Evolutionary conservation across 23 tunicate genomes (phyloP), one percentile per base, ranked within the genome.

Genomic region (Ascidia mentula): DNA sequence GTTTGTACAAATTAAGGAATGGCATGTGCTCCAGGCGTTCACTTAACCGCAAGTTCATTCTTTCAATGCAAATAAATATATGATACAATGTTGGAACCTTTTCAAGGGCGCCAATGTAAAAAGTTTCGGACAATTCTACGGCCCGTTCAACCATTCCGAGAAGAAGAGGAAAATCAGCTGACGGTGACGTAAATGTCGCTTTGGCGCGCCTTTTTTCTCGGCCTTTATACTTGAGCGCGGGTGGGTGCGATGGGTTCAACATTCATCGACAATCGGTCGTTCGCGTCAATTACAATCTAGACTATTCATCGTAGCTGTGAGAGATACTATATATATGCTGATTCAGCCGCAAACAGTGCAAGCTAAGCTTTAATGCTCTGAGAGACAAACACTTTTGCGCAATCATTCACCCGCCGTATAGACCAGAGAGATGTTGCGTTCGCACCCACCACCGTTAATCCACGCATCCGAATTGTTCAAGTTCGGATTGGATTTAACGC

Each of bases 391-490:
- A n/a, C n/a, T n/a, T n/a, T n/a, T n/a, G n/a, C n/a, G n/a, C n/a
- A n/a, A n/a, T n/a, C n/a, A n/a, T n/a, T n/a, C n/a, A n/a, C n/a
- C n/a, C n/a, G n/a, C n/a, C n/a, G n/a, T n/a, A n/a, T n/a, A n/a
- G 24, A 28, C 13, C 1, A 53, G 69, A 46, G 40, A 77, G 34
- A 77, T 77, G 80, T 77, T 77, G 69, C 34, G 69, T 45, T 77
- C 80, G 0, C 80, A 77, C 32, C 80, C 80, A 7, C 80, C 80
- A 2, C 80, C 80, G 9, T 28, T 77, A 26, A 46, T 77, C 69
- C 69, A 77, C 31, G 80, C 80, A 38, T 42, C 80, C 61, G 80
- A 77, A 13, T 37, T 77, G 33, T 77, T 77, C 22, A 39, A 77
- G 45, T 30, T 74, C 39, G 45, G 78, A 24, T 9, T 53, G 65